Base-by-base conservation (phyloP, 2,113 vertebrate genomes). In the Pao palembangensis region DNA sequence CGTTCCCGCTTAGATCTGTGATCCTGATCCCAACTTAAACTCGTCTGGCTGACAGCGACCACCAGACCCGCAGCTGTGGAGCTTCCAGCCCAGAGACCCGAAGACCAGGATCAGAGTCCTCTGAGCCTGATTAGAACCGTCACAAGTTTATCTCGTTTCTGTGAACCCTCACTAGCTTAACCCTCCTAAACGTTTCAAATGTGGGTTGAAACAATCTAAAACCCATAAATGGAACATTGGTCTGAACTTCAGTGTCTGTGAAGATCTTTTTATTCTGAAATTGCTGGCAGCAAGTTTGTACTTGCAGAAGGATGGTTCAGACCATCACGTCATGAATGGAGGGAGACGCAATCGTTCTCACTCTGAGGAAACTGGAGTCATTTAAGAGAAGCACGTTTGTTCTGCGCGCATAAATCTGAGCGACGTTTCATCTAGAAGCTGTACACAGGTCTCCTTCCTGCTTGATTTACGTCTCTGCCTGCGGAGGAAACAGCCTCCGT, bases 401-500 rank as follows among this genome's bases (percentile, higher is more conserved):
- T 88, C 65, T 71, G 79, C 47, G 69, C 56, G 64, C 83, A 89
- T 92, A 89, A 91, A 90, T 92, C 90, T 86, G 69, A 51, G 77
- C 85, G 86, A 87, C 80, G 76, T 91, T 91, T 90, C 88, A 89
- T 91, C 88, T 87, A 48, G 55, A 87, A 82, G 83, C 81, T 69
- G 78, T 76, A 88, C 88, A 81, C 67, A 53, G 75, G 79, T 88
- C 82, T 75, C 79, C 78, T 84, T 85, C 83, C 82, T 76, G 73
- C 69, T 49, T 91, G 90, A 90, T 90, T 91, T 90, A 91, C 88
- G 81, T 67, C 71, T 38, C 71, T 21, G 52, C 50, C 10, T 66
- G 15, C 23, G 53, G 64, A 1, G 52, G 58, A 73, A 68, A 56
- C 46, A 25, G 49, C 68, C 53, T 41, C 50, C 74, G 20, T 16